These are phyloP conservation scores for Ceratina calcarata DNA, from an alignment of 1,140 invertebrate genomes.

Conservation along the genomic window DNA sequence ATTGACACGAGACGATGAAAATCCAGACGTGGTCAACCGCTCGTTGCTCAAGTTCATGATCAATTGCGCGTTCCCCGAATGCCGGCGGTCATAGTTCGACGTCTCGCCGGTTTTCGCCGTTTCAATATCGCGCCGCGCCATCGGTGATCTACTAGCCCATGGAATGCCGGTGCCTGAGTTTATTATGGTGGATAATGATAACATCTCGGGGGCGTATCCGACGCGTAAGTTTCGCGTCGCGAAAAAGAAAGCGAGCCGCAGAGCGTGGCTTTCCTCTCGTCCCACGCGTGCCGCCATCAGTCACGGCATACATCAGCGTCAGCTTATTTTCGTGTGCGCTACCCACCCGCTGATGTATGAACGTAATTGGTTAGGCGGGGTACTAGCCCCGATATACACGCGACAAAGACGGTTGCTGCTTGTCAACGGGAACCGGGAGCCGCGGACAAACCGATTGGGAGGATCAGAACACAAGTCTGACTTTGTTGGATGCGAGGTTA, in stretches of 20 bases:
- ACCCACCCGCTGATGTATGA: conserved; percentile 70
- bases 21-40: background rate
- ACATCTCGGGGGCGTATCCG: conserved; percentile 71
- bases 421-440: conserved; percentile 28
- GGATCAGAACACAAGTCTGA: conserved; percentile 1
- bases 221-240: conserved; percentile 40
- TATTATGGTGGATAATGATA: conserved; percentile 78
- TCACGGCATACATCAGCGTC: conserved; percentile 75
- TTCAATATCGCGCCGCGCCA: conserved; percentile 35
- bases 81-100: conserved; percentile 59
- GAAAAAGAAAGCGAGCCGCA: background rate
- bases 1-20: background rate
- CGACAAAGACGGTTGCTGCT: conserved; percentile 34
- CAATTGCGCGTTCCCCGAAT: conserved; percentile 49
- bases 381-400: conserved; percentile 57
- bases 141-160: conserved; percentile 64
- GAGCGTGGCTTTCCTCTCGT: conserved; percentile 42
- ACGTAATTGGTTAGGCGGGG: conserved; percentile 77
- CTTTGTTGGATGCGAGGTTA: conserved; percentile 27
- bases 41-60: conserved; percentile 45
- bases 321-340: conserved; percentile 74
- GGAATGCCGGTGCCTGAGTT: conserved; percentile 69
- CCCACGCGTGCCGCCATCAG: conserved; percentile 55
- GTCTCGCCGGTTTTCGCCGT: conserved; percentile 44
- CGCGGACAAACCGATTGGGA: conserved; percentile 11